These are phyloP conservation scores for Hypomecis punctinalis DNA, from an alignment of 2,888 invertebrate species.

Conservation along the genomic window DNA sequence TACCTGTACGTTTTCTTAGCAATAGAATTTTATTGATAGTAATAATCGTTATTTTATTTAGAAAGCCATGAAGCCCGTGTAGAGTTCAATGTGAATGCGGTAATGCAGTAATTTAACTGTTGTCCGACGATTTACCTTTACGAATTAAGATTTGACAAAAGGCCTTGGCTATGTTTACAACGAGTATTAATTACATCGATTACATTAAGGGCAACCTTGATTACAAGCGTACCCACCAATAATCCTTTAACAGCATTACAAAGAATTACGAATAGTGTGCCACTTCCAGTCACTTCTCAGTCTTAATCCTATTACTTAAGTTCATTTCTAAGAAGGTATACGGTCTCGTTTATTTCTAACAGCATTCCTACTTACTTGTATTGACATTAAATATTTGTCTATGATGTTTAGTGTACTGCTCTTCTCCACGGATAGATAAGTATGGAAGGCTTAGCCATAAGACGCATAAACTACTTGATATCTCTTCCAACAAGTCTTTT, in stretches of 20 bases:
- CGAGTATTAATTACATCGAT: constrained; percentile 1
- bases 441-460: too few relatives aligned
- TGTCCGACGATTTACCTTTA: background rate
- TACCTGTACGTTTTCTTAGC: constrained; percentile 14
- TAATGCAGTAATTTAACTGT: background rate
- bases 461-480: too few relatives aligned
- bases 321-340: constrained; percentile 38
- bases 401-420: too few relatives aligned
- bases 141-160: constrained; percentile 3
- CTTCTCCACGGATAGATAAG: too few relatives aligned
- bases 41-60: constrained; percentile 14
- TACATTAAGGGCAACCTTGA: constrained; percentile 43
- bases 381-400: too few relatives aligned
- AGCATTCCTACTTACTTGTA: background rate
- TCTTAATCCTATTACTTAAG: constrained; percentile 57
- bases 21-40: constrained; percentile 14
- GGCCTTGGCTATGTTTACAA: background rate
- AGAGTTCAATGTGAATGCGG: background rate
- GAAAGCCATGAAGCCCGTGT: constrained; percentile 11
- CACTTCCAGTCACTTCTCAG: constrained; percentile 42
- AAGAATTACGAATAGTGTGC: constrained; percentile 55
- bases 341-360: constrained; percentile 10
- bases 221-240: constrained; percentile 43
- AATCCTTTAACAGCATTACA: constrained; percentile 60
- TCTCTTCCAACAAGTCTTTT: too few relatives aligned